Conservation (phyloP, 1,140 invertebrate species). For the Drosophila kurseongensis region DNA sequence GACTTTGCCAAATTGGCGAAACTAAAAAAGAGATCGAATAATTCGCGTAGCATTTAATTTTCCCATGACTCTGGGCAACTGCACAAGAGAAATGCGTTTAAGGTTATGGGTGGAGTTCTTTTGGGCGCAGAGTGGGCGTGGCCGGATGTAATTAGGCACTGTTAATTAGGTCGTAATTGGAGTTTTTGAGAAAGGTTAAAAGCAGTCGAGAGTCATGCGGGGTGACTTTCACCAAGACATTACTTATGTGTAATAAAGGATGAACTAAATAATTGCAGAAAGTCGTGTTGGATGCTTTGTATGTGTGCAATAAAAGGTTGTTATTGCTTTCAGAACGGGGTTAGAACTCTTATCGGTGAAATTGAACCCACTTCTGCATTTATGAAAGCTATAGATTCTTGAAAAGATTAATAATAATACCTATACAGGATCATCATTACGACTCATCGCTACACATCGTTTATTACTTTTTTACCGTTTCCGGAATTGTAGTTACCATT, state of each 20-base stretch:
- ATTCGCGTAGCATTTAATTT: conserved; percentile 60
- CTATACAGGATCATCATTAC: too few species aligned
- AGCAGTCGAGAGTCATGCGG: conserved; percentile 5
- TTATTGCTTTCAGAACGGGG: conserved; percentile 1
- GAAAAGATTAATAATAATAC: too few species aligned
- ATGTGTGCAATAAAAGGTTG: conserved; percentile 2
- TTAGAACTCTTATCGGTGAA: neutral
- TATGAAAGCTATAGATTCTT: too few species aligned
- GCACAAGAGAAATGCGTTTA: conserved; percentile 49
- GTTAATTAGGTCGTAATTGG: conserved; percentile 54
- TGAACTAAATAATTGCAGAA: conserved; percentile 19
- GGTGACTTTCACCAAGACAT: conserved; percentile 33
- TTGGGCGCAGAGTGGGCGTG: conserved; percentile 6
- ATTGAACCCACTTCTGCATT: too few species aligned
- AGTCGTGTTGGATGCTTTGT: neutral
- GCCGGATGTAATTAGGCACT: conserved; percentile 43
- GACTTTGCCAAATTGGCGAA: conserved; percentile 38
- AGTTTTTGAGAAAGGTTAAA: conserved; percentile 23
- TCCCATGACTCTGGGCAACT: conserved; percentile 56
- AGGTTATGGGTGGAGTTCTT: conserved; percentile 16
- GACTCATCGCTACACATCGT: too few species aligned
- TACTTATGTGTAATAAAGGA: conserved; percentile 22
- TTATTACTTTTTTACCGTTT: too few species aligned
- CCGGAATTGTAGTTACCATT: too few species aligned
- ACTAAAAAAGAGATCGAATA: conserved; percentile 12